Base-by-base conservation (phyloP, 2,888 invertebrate species). In the Thymelicus acteon region DNA sequence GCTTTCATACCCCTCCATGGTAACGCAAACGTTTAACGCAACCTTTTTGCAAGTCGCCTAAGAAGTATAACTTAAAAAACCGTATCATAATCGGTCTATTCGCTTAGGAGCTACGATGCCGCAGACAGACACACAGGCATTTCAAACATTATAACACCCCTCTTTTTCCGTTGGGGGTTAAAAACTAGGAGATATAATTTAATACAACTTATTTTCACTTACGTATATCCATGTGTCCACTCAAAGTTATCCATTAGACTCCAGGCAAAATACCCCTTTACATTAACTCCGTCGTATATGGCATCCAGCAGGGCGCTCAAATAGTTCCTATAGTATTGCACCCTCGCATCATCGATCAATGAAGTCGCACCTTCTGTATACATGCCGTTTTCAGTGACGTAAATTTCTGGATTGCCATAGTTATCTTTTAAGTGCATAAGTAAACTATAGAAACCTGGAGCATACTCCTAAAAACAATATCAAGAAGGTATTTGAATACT, bases 211-310 rank as follows among this genome's bases (percentile, higher is more conserved):
- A 31, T 54, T 54, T 24, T 54, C 5, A 31, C 89, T 89, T 81
- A 92, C 87, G 80, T 82, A 78, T 93, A 95, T 39, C 95, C 95
- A 58, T 77, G 75, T 0, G 81, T 76, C 95, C 95, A 95, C 81
- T 95, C 95, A 75, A 95, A 95, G 77, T 94, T 95, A 75, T 95
- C 95, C 83, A 95, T 86, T 0, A 95, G 82, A 44, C 93, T 94
- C 95, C 95, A 95, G 37, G 89, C 89, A 0, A 92, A 90, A 79
- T 95, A 95, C 0, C 93, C 94, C 66, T 77, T 77, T 1, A 92
- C 82, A 70, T 91, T 85, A 48, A 86, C 87, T 0, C 85, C 85
- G 48, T 89, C 87, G 64, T 84, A 78, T 6, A 89, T 78, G 0
- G 91, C 90, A 19, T 85, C 78, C 8, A 89, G 64, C 63, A 90